Evolutionary conservation across 2,888 invertebrate species (phyloP), one percentile per base, ranked within the genome.

Genomic region (Nineta flava): DNA sequence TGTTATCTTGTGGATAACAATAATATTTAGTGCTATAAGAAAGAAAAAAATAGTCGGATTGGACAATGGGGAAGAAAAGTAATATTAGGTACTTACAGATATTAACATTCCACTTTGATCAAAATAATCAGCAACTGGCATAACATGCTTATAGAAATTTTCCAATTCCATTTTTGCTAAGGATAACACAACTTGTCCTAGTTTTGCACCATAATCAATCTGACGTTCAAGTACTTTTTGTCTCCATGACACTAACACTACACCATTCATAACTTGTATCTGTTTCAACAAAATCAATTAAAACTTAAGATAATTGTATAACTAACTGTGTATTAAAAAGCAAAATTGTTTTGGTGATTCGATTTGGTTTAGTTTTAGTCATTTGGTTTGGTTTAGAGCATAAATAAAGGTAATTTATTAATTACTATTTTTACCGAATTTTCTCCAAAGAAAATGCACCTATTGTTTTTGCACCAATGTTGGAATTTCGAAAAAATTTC

Each of bases 61-160:
- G n/a, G n/a, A n/a, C n/a, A n/a, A n/a, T n/a, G n/a, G n/a, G n/a
- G n/a, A n/a, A 19, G 19, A 19, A 19, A 19, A 19, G 2, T 19
- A 19, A 19, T 5, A 19, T 46, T 35, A 15, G 42, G 9, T 31
- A 65, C 69, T 71, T 67, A 83, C 83, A 67, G 79, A 76, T 58
- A 78, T 67, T 41, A 83, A 69, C 74, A 88, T 81, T 61, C 85
- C 85, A 61, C 82, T 82, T 66, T 90, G 88, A 63, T 90, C 90
- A 63, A 87, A 90, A 68, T 88, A 90, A 63, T 91, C 91, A 0
- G 87, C 88, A 17, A 91, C 90, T 0, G 90, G 88, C 79, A 88
- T 85, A 47, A 90, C 90, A 67, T 83, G 84, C 62, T 81, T 81
- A 64, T 87, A 88, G 74, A 90, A 91, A 74, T 90, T 90, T 63